Percentiles rank a stretch among this genome's conserved stretches.
Conservation (phyloP, 2,888 invertebrate species). For the Cryptocephalus primarius region DNA sequence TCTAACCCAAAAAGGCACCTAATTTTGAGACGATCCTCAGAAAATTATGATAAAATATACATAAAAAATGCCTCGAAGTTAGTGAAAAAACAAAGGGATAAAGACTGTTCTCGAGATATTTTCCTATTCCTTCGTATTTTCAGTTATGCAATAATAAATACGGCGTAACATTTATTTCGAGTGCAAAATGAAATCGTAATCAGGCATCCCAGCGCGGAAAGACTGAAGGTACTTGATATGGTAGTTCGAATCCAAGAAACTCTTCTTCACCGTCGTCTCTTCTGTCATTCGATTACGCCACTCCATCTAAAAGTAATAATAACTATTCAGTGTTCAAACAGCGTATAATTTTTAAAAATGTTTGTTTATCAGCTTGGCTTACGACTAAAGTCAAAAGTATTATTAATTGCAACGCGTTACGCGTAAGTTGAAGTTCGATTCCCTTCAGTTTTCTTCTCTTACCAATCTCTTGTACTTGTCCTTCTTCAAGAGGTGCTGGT, state of each 20-base stretch:
- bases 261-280: slow-evolving; percentile 56
- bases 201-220: slow-evolving; percentile 51
- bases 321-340: slow-evolving; percentile 1
- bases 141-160: too few species aligned
- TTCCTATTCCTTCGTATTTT: too few species aligned
- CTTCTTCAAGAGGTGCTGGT: slow-evolving; percentile 52
- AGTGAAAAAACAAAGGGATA: too few species aligned
- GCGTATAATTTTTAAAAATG: neutral
- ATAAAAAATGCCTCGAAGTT: too few species aligned
- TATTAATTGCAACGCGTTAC: too few species aligned
- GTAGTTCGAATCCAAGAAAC: slow-evolving; percentile 53
- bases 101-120: too few species aligned
- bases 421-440: too few species aligned
- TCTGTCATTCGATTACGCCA: slow-evolving; percentile 63
- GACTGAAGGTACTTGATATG: slow-evolving; percentile 63
- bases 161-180: slow-evolving; percentile 12
- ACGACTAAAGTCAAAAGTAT: too few species aligned
- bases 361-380: too few species aligned
- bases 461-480: slow-evolving; percentile 57
- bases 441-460: slow-evolving; percentile 21
- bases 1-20: too few species aligned
- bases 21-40: too few species aligned
- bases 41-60: too few species aligned
- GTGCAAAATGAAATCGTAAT: slow-evolving; percentile 45
- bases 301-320: slow-evolving; percentile 41